Evolutionary conservation across 2,888 invertebrate species (phyloP).

Genomic region (Nephrotoma guestfalica): DNA sequence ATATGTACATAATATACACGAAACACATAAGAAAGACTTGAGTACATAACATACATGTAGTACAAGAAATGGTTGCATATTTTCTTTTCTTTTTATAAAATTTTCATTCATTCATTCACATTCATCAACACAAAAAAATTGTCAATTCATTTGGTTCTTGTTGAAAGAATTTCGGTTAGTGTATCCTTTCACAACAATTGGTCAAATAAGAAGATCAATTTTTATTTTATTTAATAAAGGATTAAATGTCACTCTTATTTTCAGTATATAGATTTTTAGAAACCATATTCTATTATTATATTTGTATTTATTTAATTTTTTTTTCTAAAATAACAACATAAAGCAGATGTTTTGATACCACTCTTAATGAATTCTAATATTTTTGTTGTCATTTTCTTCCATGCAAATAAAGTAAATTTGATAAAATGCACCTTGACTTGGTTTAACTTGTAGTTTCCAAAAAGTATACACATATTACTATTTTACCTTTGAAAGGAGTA

Average conservation of each 20-base stretch:
- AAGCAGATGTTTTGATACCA: neutral
- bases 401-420: neutral
- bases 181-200: neutral
- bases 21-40: neutral
- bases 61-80: neutral
- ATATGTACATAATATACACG: neutral
- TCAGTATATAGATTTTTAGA: neutral
- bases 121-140: neutral
- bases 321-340: neutral
- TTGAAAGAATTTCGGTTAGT: neutral
- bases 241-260: slow-evolving; percentile 5
- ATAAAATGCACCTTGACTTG: slow-evolving; percentile 3
- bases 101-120: neutral
- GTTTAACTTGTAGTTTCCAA: neutral
- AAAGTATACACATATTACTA: neutral
- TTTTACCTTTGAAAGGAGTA: neutral
- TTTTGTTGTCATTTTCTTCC: neutral
- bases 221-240: neutral
- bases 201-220: neutral
- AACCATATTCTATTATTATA: neutral
- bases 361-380: neutral
- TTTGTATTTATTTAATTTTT: neutral
- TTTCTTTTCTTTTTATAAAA: neutral
- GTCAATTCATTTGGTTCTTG: neutral
- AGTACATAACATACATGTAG: neutral